These are phyloP conservation scores for Cairina moschata DNA, from an alignment of 2,113 vertebrate species.

Conservation along the genomic window DNA sequence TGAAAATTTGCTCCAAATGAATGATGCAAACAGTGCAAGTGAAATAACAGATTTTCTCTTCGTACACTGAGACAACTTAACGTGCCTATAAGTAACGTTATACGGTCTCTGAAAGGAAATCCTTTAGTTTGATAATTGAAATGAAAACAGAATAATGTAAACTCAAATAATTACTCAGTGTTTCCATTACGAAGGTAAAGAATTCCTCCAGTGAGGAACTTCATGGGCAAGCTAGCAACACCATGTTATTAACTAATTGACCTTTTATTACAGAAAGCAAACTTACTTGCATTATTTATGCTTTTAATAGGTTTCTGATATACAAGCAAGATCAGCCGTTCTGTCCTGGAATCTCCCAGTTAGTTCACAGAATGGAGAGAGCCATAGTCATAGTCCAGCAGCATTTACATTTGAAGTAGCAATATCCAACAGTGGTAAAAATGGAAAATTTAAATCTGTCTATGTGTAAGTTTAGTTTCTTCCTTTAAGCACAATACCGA, in stretches of 20 bases:
- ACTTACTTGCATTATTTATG: slow-evolving; percentile 68
- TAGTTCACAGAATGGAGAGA: slow-evolving; percentile 71
- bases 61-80: not conserved
- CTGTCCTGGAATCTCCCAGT: slow-evolving; percentile 81
- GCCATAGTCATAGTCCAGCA: slow-evolving; percentile 68
- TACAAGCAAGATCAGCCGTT: slow-evolving; percentile 80
- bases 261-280: slow-evolving; percentile 66
- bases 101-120: not conserved
- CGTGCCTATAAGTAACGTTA: not conserved
- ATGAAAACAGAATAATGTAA: not conserved
- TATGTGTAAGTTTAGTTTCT: slow-evolving; percentile 80
- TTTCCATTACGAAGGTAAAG: slow-evolving; percentile 33
- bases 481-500: slow-evolving; percentile 57
- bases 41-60: not conserved
- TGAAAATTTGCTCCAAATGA: not conserved
- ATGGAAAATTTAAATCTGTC: slow-evolving; percentile 81
- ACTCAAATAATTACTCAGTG: not conserved
- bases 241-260: slow-evolving; percentile 61
- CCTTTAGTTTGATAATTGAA: not conserved
- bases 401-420: slow-evolving; percentile 82
- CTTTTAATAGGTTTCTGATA: slow-evolving; percentile 79
- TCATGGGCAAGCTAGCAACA: slow-evolving; percentile 39
- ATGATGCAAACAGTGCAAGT: not conserved
- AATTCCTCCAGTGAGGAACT: slow-evolving; percentile 63
- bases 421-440: slow-evolving; percentile 81